A percentile compares a stretch with the other conserved stretches of the same genome.
Evolutionary conservation across 2,797 vertebrate genomes (phyloP).

Genomic region (Hydrolagus colliei): DNA sequence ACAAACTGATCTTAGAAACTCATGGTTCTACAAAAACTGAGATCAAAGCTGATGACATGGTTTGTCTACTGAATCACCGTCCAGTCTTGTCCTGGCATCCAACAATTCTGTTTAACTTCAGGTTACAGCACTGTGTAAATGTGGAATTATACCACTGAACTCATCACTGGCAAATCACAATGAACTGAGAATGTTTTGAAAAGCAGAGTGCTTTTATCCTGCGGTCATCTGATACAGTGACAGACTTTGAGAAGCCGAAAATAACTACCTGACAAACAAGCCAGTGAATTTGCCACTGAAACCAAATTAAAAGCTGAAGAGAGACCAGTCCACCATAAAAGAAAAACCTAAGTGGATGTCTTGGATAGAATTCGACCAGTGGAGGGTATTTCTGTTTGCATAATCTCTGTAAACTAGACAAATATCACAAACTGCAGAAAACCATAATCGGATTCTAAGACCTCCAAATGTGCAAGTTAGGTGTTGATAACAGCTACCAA

Average conservation of each 20-base stretch:
- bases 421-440: background rate
- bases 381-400: background rate
- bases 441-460: background rate
- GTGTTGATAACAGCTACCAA: background rate
- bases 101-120: too few relatives aligned
- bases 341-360: background rate
- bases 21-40: too few relatives aligned
- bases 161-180: constrained; percentile 31
- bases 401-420: background rate
- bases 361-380: background rate
- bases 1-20: too few relatives aligned
- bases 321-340: background rate
- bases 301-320: background rate
- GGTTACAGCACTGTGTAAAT: background rate
- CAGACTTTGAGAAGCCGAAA: constrained; percentile 33
- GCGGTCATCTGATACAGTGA: constrained; percentile 24
- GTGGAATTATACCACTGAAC: constrained; percentile 5
- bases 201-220: constrained; percentile 33
- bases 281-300: background rate
- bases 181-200: constrained; percentile 37
- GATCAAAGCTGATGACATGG: too few relatives aligned
- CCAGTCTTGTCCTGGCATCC: too few relatives aligned
- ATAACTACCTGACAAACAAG: background rate
- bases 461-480: background rate
- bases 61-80: too few relatives aligned